Evolutionary conservation across 2,113 vertebrate genomes (phyloP), one percentile per base, ranked within the genome.

Genomic region (Thomomys bottae): DNA sequence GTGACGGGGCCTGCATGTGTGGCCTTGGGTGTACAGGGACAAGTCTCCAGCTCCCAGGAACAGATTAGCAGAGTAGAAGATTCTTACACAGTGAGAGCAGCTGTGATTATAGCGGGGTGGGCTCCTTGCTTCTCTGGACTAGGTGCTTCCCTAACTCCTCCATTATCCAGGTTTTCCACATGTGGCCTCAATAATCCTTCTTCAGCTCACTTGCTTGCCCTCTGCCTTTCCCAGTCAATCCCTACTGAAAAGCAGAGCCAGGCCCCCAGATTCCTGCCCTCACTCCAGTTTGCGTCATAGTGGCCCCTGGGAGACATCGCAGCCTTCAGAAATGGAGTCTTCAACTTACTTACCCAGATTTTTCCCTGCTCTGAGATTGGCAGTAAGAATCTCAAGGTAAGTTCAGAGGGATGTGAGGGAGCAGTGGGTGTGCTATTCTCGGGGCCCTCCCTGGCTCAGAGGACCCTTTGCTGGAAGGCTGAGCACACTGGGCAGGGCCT

Each of bases 321-420:
- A 42, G 75, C 20, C 80, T 40, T 75, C 66, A 67, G 71, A 80
- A 75, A 32, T 5, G 32, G 26, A 72, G 61, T 15, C 66, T 68
- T 66, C 32, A 2, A 9, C 15, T 59, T 63, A 71, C 30, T 78
- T 78, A 30, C n/a, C n/a, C 32, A 32, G 2, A 21, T n/a, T 36
- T 40, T n/a, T 61, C 24, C 20, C 21, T 28, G 61, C 66, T 3
- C 1, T 57, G 38, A 61, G 2, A 24, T 32, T 5, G 8, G 32
- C 40, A 70, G 70, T 42, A 84, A 87, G 34, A 77, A 81, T 88
- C 59, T 54, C 49, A n/a, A 32, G n/a, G 42, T 32, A 7, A 89
- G 21, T 24, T 8, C 49, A 80, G 10, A 2, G 49, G 17, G 17
- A 2, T 8, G 10, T 2, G 45, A 12, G 45, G 49, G 12, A 7